Evolutionary conservation across 2,113 vertebrate species (phyloP), one percentile per base, ranked within the genome.

Genomic region (Microtus pennsylvanicus): DNA sequence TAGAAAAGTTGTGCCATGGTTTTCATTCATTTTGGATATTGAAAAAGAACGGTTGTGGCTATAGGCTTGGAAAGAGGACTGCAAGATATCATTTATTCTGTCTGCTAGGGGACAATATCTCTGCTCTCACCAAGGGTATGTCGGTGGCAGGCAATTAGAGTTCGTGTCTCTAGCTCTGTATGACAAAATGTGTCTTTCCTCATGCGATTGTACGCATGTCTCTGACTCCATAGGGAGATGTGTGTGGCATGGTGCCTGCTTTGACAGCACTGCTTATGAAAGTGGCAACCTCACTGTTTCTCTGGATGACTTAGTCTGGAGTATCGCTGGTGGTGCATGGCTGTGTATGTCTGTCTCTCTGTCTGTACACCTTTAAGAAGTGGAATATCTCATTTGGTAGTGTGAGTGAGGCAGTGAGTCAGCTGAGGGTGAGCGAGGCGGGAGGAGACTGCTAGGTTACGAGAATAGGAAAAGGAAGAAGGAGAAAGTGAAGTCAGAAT

Each of bases 331-430:
- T 72, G 45, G 22, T 86, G 42, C 61, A 70, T 65, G 67, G 65
- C 30, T 35, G 28, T 63, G 11, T 45, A 45, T 83, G 28, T 86
- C 33, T 86, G 83, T 86, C 83, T 87, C 2, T 96, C 61, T 90
- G 95, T 93, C 95, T 97, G 95, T 98, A 97, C 78, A 97, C 96
- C 97, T 98, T 98, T 98, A 98, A 98, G 97, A 97, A 96, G 95
- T 96, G 96, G 95, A 96, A 97, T 97, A 96, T 95, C 97, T 97
- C 97, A 97, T 97, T 96, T 96, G 97, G 90, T 98, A 97, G 97
- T 97, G 97, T 97, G 97, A 98, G 97, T 96, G 97, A 97, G 95
- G 96, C 96, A 95, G 97, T 98, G 97, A 98, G 97, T 98, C 97
- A 98, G 97, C 97, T 98, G 97, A 98, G 97, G 93, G 93, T 96